Conservation (phyloP, 1,140 invertebrate species). For the Antheraea pernyi region DNA sequence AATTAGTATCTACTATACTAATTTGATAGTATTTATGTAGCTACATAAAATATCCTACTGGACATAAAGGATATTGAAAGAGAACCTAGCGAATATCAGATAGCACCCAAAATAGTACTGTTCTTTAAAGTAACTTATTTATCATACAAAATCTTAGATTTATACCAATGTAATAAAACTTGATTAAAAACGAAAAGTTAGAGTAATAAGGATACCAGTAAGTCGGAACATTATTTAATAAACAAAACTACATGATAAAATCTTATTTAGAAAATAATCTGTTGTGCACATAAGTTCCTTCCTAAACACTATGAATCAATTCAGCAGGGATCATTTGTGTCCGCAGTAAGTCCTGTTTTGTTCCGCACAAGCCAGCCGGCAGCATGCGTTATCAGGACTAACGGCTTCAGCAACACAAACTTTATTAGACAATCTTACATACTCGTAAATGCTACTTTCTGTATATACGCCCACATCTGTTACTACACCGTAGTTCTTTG, state of each 20-base stretch:
- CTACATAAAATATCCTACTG: too few species aligned
- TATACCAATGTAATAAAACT: not conserved
- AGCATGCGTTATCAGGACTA: slow-evolving; percentile 57
- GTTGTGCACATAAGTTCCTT: slow-evolving; percentile 11
- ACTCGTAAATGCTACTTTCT: slow-evolving; percentile 22
- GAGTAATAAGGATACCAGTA: not conserved
- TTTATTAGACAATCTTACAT: slow-evolving; percentile 46
- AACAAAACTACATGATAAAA: not conserved
- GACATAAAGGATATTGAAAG: too few species aligned
- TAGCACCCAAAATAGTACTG: too few species aligned
- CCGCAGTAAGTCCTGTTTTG: slow-evolving; percentile 60
- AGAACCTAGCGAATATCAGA: too few species aligned
- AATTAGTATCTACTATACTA: too few species aligned
- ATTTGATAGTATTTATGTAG: too few species aligned
- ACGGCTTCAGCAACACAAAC: slow-evolving; percentile 43
- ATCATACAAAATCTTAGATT: too few species aligned
- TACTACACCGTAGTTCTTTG: not conserved
- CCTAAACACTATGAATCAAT: slow-evolving; percentile 21
- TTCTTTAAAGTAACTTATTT: too few species aligned
- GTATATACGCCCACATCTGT: slow-evolving; percentile 34
- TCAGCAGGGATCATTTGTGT: slow-evolving; percentile 57
- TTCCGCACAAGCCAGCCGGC: slow-evolving; percentile 33
- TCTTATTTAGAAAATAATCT: slow-evolving; percentile 9
- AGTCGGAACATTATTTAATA: not conserved
- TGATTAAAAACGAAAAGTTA: not conserved